Conservation (phyloP, 2,113 vertebrate species). For the Piprites chloris region DNA sequence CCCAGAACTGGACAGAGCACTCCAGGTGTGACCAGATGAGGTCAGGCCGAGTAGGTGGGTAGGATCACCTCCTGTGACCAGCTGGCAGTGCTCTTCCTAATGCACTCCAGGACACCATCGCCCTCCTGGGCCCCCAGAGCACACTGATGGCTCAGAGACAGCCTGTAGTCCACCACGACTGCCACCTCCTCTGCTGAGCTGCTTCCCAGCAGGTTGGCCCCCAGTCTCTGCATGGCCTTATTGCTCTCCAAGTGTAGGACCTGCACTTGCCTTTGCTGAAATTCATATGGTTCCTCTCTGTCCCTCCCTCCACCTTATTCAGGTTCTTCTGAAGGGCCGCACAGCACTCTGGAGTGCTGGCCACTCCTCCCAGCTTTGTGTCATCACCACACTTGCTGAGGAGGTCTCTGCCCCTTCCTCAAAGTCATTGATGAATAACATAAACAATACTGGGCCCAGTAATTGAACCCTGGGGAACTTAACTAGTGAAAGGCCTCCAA, state of each 20-base stretch:
- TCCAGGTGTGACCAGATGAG: neutral
- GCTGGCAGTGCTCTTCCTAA: neutral
- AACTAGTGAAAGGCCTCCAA: neutral
- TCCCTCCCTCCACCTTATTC: neutral
- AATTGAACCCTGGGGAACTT: too few species aligned
- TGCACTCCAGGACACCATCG: neutral
- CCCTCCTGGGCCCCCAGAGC: neutral
- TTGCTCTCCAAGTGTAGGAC: neutral
- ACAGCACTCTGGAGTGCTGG: neutral
- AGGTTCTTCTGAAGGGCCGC: neutral
- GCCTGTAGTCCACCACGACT: neutral
- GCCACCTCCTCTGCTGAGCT: neutral
- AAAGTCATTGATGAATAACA: neutral
- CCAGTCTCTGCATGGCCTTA: neutral
- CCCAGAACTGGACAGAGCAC: neutral
- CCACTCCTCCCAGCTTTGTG: neutral
- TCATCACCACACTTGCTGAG: neutral
- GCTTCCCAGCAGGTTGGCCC: neutral
- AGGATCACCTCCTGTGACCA: neutral
- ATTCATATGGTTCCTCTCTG: neutral
- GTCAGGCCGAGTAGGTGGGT: neutral
- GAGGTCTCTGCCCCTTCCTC: neutral
- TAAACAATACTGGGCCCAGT: neutral
- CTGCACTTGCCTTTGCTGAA: neutral
- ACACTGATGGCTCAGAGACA: neutral